Evolutionary conservation across 2,888 invertebrate species (phyloP), one percentile per base, ranked within the genome.

Genomic region (Dendrolimus pini): DNA sequence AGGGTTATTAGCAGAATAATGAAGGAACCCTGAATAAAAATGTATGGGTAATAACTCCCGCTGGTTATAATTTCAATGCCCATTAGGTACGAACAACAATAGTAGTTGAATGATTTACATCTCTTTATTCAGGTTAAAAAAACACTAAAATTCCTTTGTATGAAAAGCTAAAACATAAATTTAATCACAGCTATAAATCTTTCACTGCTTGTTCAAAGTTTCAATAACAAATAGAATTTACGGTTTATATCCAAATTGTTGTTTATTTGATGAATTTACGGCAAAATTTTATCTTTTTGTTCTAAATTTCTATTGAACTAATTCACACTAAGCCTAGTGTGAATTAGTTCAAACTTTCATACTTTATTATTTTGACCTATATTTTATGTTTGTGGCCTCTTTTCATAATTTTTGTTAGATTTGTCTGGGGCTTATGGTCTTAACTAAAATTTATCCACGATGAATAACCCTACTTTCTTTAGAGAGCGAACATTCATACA

Each of bases 121-220:
- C 54, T 41, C 55, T 56, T 53, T 41, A 58, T 58, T 58, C 52
- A 53, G 56, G 55, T 56, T 56, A 47, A 59, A 53, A 30, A 58
- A 53, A 59, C 58, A 56, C 14, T 54, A 54, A 52, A 56, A 59
- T 41, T 13, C 52, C 13, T 41, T 47, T 47, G 52, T 53, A 54
- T 18, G 47, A 55, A 3, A 47, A 9, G 13, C 10, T 9, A 52
- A 53, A 53, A 12, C 55, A 52, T 47, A 10, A 47, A 47, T 47
- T 47, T 47, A 47, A 47, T 47, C 47, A 12, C 47, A 12, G 12
- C 12, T 12, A 47, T 47, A 47, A 47, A 47, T 47, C 47, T 47
- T 12, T 47, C 47, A 2, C 12, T 9, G 47, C 12, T 47, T 6
- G 30, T 6, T 47, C 47, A 47, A 47, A 10, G 47, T 47, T 47